These are phyloP conservation scores for Montipora sp. DNA, from an alignment of 64 coral and sea anemone genomes.

Conservation along the genomic window DNA sequence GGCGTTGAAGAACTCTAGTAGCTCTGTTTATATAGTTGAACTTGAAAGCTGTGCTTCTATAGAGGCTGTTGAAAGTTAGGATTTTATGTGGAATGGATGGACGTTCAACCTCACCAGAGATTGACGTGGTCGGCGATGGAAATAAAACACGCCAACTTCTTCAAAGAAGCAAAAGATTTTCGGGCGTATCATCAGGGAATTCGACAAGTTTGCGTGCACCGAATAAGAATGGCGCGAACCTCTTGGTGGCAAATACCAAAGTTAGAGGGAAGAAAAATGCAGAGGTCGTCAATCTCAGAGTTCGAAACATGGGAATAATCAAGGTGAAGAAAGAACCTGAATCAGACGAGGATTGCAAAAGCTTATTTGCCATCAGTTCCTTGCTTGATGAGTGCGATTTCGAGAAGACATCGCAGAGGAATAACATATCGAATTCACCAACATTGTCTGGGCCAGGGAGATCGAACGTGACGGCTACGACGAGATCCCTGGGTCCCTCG, in stretches of 20 bases:
- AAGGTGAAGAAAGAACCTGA: slow-evolving; percentile 43
- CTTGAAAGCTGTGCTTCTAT: not conserved
- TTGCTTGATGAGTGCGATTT: slow-evolving; percentile 43
- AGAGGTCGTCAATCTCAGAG: slow-evolving; percentile 29
- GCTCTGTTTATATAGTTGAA: too few relatives aligned
- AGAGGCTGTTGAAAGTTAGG: not conserved
- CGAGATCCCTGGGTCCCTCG: not conserved
- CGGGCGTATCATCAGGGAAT: not conserved
- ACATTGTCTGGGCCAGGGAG: not conserved
- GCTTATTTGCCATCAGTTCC: slow-evolving; percentile 8
- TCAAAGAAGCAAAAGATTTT: not conserved
- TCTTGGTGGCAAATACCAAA: slow-evolving; percentile 34
- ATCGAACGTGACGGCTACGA: not conserved
- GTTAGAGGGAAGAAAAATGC: not conserved
- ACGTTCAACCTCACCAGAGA: slow-evolving; percentile 8
- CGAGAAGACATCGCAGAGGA: not conserved
- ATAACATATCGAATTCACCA: slow-evolving; percentile 1
- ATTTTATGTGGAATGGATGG: slow-evolving; percentile 7
- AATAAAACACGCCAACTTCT: not conserved
- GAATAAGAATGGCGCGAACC: slow-evolving; percentile 25
- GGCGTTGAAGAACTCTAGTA: too few relatives aligned
- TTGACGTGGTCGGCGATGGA: slow-evolving; percentile 5
- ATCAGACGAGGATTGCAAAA: not conserved
- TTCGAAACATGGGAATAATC: slow-evolving; percentile 27
- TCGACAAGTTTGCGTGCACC: not conserved